phyloP scores from a whole-genome alignment of 2,888 invertebrate species.

The Thymelicus sylvestris region DNA sequence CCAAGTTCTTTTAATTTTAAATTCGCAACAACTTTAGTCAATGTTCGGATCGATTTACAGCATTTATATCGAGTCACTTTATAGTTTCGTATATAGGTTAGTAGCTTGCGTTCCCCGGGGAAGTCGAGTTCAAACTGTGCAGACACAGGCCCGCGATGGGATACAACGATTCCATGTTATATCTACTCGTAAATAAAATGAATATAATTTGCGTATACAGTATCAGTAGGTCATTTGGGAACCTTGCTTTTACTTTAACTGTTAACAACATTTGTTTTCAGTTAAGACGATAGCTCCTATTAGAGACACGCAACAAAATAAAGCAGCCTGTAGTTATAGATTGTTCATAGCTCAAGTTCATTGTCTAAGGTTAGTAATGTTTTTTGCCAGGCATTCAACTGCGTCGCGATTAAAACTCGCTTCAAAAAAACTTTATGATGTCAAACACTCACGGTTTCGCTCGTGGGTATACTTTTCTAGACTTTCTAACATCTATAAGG shows the following conservation, averaged over 20 bases:
- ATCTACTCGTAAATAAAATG: too few relatives aligned
- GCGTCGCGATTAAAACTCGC: conserved; percentile 56
- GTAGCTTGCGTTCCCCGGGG: conserved; percentile 44
- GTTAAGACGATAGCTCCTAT: background rate
- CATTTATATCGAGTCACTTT: background rate
- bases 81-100: conserved; percentile 21
- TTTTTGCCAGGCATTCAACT: conserved; percentile 62
- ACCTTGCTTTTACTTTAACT: too few relatives aligned
- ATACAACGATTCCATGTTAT: conserved; percentile 13
- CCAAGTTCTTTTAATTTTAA: background rate
- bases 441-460: conserved; percentile 73
- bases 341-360: conserved; percentile 64
- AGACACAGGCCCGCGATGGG: conserved; percentile 17
- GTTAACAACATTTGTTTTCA: too few relatives aligned
- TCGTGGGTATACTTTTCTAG: conserved; percentile 53
- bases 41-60: background rate
- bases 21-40: background rate
- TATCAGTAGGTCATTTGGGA: too few relatives aligned
- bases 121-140: conserved; percentile 47
- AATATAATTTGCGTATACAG: too few relatives aligned
- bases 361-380: conserved; percentile 56
- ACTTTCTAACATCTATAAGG: conserved; percentile 53
- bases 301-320: background rate
- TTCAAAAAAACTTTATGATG: conserved; percentile 57
- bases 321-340: conserved; percentile 54